phyloP scores from a whole-genome alignment of 2,888 invertebrate species.

The Sphecodes monilicornis region DNA sequence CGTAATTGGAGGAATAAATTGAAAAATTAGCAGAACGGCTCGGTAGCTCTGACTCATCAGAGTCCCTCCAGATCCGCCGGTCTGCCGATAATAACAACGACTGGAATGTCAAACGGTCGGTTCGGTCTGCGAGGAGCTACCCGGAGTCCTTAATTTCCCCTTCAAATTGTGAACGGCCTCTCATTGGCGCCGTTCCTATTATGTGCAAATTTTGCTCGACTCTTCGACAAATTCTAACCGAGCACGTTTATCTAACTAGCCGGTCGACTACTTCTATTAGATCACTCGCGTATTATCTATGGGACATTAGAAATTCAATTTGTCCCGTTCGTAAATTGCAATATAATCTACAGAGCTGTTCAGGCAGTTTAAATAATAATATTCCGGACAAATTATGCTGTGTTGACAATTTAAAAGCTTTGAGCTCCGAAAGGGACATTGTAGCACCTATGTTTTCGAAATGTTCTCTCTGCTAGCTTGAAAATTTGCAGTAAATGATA shows the following conservation, averaged over 20 bases:
- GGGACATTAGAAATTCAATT: neutral
- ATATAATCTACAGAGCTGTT: neutral
- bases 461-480: too few species aligned
- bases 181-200: constrained; percentile 58
- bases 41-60: constrained; percentile 69
- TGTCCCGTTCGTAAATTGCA: neutral
- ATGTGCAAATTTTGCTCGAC: constrained; percentile 15
- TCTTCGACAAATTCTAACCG: neutral
- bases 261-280: neutral
- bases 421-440: too few species aligned
- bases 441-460: too few species aligned
- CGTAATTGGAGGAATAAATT: constrained; percentile 82
- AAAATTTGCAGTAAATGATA: too few species aligned
- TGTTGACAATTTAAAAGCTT: too few species aligned
- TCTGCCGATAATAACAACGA: constrained; percentile 76
- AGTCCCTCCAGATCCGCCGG: constrained; percentile 69
- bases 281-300: neutral
- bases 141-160: constrained; percentile 73
- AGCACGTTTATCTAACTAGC: neutral
- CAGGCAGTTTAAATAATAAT: too few species aligned
- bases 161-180: constrained; percentile 71
- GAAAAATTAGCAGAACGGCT: constrained; percentile 81
- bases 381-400: too few species aligned
- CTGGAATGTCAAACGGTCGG: constrained; percentile 81
- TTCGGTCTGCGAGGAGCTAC: constrained; percentile 61